Percentiles rank a stretch among this genome's conserved stretches.
phyloP scores from a whole-genome alignment of 2,797 vertebrate species.

The Poliocrania exsul region DNA sequence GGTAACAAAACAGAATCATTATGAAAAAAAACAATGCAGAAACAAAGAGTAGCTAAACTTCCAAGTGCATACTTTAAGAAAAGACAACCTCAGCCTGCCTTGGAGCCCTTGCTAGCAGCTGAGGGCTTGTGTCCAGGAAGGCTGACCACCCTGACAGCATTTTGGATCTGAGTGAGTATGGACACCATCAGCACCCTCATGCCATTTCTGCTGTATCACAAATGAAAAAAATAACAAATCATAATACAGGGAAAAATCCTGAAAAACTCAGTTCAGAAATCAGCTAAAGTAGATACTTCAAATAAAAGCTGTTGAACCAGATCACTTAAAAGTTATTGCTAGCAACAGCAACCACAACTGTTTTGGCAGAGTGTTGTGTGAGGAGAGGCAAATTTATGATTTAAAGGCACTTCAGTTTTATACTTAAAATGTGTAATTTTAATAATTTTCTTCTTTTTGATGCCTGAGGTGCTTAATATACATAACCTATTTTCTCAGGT shows the following conservation, averaged over 20 bases:
- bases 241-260: neutral
- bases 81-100: too few relatives aligned
- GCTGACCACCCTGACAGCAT: rapidly evolving
- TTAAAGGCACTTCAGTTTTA: neutral
- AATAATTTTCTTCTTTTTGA: neutral
- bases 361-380: neutral
- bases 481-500: neutral
- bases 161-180: neutral
- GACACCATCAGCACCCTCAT: neutral
- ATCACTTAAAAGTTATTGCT: neutral
- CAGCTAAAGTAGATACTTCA: neutral
- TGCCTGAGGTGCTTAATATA: neutral
- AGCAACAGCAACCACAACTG: neutral
- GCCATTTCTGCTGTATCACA: neutral
- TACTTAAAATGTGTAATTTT: neutral
- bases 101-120: too few relatives aligned
- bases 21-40: too few relatives aligned
- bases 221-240: neutral
- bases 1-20: too few relatives aligned
- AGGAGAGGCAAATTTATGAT: neutral
- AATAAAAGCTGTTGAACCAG: neutral
- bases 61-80: too few relatives aligned
- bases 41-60: too few relatives aligned
- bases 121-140: neutral
- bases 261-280: neutral